Conservation (phyloP, 53 echinoderm and acorn worm genomes). For the Antedon mediterranea region DNA sequence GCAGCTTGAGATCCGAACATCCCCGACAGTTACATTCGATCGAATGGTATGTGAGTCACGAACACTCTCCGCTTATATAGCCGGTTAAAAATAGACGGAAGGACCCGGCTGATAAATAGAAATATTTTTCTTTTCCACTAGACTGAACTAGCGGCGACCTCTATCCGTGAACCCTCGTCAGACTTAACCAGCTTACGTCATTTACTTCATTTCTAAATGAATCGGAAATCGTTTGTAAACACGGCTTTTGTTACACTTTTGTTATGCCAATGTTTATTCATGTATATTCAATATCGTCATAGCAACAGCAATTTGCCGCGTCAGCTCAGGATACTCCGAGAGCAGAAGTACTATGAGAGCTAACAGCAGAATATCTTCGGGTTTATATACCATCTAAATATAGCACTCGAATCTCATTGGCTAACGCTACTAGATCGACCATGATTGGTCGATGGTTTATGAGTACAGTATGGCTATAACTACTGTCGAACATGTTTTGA, state of each 20-base stretch:
- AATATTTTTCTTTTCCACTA: not conserved
- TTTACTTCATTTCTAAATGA: not conserved
- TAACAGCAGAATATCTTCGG: not conserved
- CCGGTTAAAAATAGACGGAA: not conserved
- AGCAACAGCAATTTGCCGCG: not conserved
- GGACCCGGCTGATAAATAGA: not conserved
- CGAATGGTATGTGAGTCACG: not conserved
- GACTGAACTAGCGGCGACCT: not conserved
- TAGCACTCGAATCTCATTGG: not conserved
- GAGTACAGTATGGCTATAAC: too few species aligned
- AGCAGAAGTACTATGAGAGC: not conserved
- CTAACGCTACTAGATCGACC: not conserved
- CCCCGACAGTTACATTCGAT: not conserved
- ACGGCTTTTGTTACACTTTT: not conserved
- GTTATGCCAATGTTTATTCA: not conserved
- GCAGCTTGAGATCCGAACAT: not conserved
- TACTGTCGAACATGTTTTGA: not conserved
- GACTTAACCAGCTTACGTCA: conserved; percentile 1
- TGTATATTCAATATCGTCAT: not conserved
- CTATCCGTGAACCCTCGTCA: not conserved
- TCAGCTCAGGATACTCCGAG: not conserved
- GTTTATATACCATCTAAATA: not conserved
- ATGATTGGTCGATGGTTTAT: not conserved
- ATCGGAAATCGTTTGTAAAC: not conserved
- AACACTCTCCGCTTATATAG: not conserved